Evolutionary conservation across 1,140 invertebrate species (phyloP).

Genomic region (Bombus waltoni): DNA sequence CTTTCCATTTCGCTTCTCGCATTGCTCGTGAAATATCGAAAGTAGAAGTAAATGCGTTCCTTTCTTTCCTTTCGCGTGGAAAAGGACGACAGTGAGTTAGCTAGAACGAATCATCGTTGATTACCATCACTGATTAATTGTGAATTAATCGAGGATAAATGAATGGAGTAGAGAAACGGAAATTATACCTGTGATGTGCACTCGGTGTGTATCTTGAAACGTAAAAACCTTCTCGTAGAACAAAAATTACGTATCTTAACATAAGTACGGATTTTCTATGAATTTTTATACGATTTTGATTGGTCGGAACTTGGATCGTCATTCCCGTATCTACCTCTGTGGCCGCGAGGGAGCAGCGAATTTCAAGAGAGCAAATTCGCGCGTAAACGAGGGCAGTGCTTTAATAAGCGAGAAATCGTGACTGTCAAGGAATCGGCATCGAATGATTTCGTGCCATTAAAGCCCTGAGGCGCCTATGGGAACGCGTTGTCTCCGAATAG

Average conservation of each 20-base stretch:
- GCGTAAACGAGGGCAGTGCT: constrained; percentile 37
- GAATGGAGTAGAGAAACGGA: too few species aligned
- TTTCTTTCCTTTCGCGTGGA: background rate
- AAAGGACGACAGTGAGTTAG: background rate
- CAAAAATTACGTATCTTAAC: background rate
- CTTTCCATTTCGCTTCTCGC: background rate
- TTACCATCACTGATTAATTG: background rate
- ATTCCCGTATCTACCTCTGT: background rate
- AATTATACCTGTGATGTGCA: background rate
- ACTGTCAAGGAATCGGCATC: constrained; percentile 74
- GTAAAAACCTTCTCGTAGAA: background rate
- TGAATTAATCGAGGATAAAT: background rate
- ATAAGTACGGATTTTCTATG: background rate
- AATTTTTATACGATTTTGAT: background rate
- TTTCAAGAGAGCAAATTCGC: constrained; percentile 37
- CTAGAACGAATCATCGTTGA: background rate
- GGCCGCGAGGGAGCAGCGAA: constrained; percentile 4
- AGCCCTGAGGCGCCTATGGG: constrained; percentile 74
- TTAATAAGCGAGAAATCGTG: constrained; percentile 77
- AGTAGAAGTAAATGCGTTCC: constrained; percentile 5
- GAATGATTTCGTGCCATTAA: constrained; percentile 71
- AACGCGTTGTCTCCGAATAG: constrained; percentile 82
- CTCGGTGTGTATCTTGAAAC: too few species aligned
- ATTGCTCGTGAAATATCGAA: background rate
- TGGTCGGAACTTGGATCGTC: background rate